Conservation (phyloP, 2,888 invertebrate genomes). For the Pammene fasciana region DNA sequence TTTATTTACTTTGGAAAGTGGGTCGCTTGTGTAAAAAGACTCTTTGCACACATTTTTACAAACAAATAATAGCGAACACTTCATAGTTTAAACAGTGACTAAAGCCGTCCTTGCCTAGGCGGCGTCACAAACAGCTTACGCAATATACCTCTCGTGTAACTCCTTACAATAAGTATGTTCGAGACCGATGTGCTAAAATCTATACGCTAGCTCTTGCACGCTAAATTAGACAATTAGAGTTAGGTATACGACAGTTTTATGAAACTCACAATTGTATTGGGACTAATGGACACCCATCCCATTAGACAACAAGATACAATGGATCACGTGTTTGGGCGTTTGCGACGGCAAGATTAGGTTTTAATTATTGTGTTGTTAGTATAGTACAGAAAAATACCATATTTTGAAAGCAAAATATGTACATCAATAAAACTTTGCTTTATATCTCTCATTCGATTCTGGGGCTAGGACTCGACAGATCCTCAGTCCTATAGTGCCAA, state of each 20-base stretch:
- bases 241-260: slow-evolving; percentile 6
- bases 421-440: too few relatives aligned
- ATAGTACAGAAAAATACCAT: too few relatives aligned
- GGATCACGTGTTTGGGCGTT: slow-evolving; percentile 3
- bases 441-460: too few relatives aligned
- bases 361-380: neutral
- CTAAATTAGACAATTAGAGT: slow-evolving; percentile 16
- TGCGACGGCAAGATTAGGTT: slow-evolving; percentile 2
- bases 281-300: slow-evolving; percentile 2
- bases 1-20: too few relatives aligned
- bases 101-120: slow-evolving; percentile 37
- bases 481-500: too few relatives aligned
- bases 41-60: neutral
- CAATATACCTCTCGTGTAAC: slow-evolving; percentile 17
- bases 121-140: slow-evolving; percentile 37
- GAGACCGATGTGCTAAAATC: slow-evolving; percentile 36
- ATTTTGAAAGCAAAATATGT: too few relatives aligned
- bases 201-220: slow-evolving; percentile 20
- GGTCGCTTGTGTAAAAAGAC: too few relatives aligned
- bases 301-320: slow-evolving; percentile 17
- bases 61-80: too few relatives aligned
- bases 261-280: slow-evolving; percentile 13
- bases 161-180: slow-evolving; percentile 20
- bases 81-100: slow-evolving; percentile 29
- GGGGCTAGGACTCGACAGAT: too few relatives aligned